A percentile compares a stretch with the other conserved stretches of the same genome.
Evolutionary conservation across 1,140 invertebrate genomes (phyloP).

Genomic region (Phocides pigmalion): DNA sequence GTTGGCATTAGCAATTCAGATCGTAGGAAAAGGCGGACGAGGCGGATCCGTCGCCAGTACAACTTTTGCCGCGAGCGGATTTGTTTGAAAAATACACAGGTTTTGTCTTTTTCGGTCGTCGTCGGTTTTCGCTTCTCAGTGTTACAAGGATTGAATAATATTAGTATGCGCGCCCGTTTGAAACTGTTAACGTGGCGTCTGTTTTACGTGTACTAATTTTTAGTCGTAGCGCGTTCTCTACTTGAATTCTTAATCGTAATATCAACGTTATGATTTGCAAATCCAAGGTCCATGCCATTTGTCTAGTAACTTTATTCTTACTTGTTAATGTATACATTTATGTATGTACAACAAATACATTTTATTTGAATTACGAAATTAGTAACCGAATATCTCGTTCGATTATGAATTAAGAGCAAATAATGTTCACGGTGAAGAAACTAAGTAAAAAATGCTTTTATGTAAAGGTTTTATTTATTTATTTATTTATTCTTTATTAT

Average conservation of each 20-base stretch:
- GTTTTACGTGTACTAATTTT: constrained; percentile 27
- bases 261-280: constrained; percentile 23
- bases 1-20: constrained; percentile 79
- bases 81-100: constrained; percentile 76
- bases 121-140: constrained; percentile 37
- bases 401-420: too few species aligned
- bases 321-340: too few species aligned
- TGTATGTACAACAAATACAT: too few species aligned
- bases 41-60: constrained; percentile 53
- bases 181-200: constrained; percentile 26
- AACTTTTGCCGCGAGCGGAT: constrained; percentile 65
- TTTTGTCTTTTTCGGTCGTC: constrained; percentile 56
- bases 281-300: neutral
- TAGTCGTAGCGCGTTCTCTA: constrained; percentile 13
- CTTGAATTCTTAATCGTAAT: constrained; percentile 21
- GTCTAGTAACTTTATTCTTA: too few species aligned
- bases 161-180: constrained; percentile 16
- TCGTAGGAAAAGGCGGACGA: constrained; percentile 72
- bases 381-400: too few species aligned
- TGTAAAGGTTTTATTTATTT: too few species aligned
- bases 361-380: too few species aligned
- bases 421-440: too few species aligned
- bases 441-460: too few species aligned
- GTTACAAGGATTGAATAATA: constrained; percentile 49
- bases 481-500: too few species aligned